A percentile compares a stretch with the other conserved stretches of the same genome.
These are phyloP conservation scores for Poecilia velifera DNA, from an alignment of 2,797 vertebrate species.

Conservation along the genomic window DNA sequence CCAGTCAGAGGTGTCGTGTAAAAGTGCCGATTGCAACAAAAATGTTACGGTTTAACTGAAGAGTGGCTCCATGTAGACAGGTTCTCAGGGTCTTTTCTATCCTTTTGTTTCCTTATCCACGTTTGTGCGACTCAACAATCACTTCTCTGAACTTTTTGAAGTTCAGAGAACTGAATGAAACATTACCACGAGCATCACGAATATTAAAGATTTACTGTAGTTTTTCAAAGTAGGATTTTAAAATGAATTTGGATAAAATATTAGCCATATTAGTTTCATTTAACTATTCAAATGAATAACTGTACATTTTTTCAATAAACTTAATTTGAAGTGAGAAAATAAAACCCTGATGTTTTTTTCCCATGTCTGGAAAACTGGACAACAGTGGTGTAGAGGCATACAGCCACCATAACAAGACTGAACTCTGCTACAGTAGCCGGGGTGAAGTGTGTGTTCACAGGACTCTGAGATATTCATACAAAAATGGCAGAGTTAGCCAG, in stretches of 20 bases:
- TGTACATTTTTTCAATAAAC: neutral
- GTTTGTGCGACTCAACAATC: neutral
- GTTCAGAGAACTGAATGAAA: neutral
- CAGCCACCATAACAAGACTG: neutral
- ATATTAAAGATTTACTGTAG: neutral
- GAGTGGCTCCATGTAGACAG: too few relatives aligned
- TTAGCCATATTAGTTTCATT: neutral
- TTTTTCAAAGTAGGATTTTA: neutral
- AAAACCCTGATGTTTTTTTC: neutral
- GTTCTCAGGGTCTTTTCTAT: neutral
- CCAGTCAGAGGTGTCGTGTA: too few relatives aligned
- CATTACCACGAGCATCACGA: neutral
- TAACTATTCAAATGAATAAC: neutral
- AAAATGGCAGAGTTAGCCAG: conserved; percentile 42
- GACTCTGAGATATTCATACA: conserved; percentile 67
- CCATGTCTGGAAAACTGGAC: neutral
- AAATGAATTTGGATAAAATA: neutral
- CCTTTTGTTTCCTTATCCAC: neutral
- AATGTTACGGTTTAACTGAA: too few relatives aligned
- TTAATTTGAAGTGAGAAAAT: too few relatives aligned
- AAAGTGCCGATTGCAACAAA: too few relatives aligned
- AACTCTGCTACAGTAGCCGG: conserved; percentile 25
- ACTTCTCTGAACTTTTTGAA: neutral
- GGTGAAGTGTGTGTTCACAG: conserved; percentile 52
- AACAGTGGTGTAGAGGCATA: neutral